A percentile compares a stretch with the other conserved stretches of the same genome.
Conservation (phyloP, 2,888 invertebrate genomes). For the Nomada ruficornis region DNA sequence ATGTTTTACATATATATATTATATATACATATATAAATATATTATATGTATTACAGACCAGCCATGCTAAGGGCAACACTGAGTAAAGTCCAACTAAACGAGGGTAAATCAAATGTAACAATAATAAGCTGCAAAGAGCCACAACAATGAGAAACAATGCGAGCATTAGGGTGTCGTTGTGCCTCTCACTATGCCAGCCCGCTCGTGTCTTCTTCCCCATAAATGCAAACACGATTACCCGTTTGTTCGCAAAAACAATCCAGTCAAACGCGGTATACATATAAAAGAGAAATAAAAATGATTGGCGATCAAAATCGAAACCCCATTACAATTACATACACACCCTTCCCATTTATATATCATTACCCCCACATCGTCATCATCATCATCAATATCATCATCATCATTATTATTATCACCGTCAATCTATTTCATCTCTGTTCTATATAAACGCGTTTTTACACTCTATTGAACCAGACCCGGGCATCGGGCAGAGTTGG, state of each 20-base stretch:
- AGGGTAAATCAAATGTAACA: constrained; percentile 76
- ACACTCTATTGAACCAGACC: not conserved
- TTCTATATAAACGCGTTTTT: no score
- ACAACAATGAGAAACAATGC: constrained; percentile 85
- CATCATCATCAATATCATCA: no score
- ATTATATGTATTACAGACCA: constrained; percentile 77
- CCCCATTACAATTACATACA: no score
- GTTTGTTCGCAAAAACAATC: no score
- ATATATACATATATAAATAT: constrained; percentile 62
- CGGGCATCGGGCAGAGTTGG: constrained; percentile 63
- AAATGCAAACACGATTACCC: not conserved
- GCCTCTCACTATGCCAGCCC: constrained; percentile 78
- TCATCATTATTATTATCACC: no score
- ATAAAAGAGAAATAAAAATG: no score
- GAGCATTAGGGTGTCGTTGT: constrained; percentile 81
- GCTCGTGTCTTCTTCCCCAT: constrained; percentile 52
- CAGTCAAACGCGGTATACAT: no score
- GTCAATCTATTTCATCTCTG: not conserved
- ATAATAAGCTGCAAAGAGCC: constrained; percentile 84
- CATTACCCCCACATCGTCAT: no score
- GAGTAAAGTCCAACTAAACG: constrained; percentile 78
- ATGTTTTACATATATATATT: constrained; percentile 41
- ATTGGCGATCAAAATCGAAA: not conserved
- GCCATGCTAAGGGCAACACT: constrained; percentile 84
- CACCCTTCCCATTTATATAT: no score